These are phyloP conservation scores for Lobophora halterata DNA, from an alignment of 2,888 invertebrate species.

Conservation along the genomic window DNA sequence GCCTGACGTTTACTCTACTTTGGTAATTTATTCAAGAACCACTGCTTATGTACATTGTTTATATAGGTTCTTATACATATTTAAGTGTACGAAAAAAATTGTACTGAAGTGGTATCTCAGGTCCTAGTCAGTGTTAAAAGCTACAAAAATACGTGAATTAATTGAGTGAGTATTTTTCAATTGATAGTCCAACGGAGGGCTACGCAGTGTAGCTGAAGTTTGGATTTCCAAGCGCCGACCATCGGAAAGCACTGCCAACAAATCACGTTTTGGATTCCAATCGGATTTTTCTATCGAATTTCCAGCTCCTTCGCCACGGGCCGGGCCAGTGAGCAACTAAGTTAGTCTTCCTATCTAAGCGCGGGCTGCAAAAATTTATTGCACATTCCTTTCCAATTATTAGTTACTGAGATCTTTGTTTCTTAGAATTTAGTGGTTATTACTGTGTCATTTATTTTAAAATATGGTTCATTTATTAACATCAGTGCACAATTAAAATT, in stretches of 20 bases:
- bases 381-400: conserved; percentile 18
- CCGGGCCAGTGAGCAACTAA: conserved; percentile 31
- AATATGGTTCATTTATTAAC: not conserved
- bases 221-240: conserved; percentile 26
- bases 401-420: conserved; percentile 8
- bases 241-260: conserved; percentile 33
- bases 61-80: no score
- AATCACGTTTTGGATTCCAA: conserved; percentile 54
- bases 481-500: no score
- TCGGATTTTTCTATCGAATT: conserved; percentile 55
- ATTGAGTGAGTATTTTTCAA: conserved; percentile 30
- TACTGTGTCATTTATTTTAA: conserved; percentile 4
- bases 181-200: conserved; percentile 31
- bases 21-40: no score
- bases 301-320: conserved; percentile 33
- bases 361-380: conserved; percentile 18
- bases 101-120: no score
- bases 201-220: conserved; percentile 9
- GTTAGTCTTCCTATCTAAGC: conserved; percentile 26
- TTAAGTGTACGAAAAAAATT: no score
- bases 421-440: conserved; percentile 1
- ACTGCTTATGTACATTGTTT: no score
- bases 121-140: conserved; percentile 4
- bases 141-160: conserved; percentile 17
- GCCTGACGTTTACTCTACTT: no score